Base-by-base conservation (phyloP, 2,113 vertebrate genomes). In the Eulemur macaco region DNA sequence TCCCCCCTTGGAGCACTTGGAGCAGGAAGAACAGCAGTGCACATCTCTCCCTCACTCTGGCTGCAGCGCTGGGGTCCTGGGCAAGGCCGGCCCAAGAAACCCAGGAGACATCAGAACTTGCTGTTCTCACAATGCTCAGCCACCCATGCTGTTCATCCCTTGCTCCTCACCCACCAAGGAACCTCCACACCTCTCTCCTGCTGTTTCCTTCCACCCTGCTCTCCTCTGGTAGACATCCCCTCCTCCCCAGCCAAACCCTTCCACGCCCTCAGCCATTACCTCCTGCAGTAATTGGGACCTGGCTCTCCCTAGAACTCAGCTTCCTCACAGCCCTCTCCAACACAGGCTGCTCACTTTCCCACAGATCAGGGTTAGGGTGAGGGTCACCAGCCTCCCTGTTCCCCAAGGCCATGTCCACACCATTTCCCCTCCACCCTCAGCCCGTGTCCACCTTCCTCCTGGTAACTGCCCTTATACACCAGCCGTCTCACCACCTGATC, bases 331-430 rank as follows among this genome's bases (percentile, higher is more conserved):
- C 71, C 45, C 14, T 25, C 39, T 52, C 69, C 5, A 4, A 17
- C 0, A 2, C 63, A 77, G 25, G 68, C 60, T 87, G 94, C 42
- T 91, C n/a, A 8, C 63, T 52, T 97, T 91, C 89, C 95, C 95
- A 82, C 45, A 60, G 47, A 23, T 54, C 10, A 56, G 87, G n/a
- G 45, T 86, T 82, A 91, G 58, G 8, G 8, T 25, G 60, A 63
- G 71, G 60, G 64, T 86, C 27, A 83, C 25, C 81, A 34, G 86
- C 37, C 89, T 74, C 77, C 88, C 71, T 11, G 17, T 69, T 77
- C 73, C 66, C 37, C 45, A 69, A 80, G 60, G 80, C 77, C 60
- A 34, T 23, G 21, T 47, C 39, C 69, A 76, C 84, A 25, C 42
- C 20, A 2, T 23, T 58, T 77, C 45, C 50, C n/a, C 71, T 50